A percentile compares a stretch with the other conserved stretches of the same genome.
These are phyloP conservation scores for Cyclina sinensis DNA, from an alignment of 1,140 invertebrate genomes.

Conservation along the genomic window DNA sequence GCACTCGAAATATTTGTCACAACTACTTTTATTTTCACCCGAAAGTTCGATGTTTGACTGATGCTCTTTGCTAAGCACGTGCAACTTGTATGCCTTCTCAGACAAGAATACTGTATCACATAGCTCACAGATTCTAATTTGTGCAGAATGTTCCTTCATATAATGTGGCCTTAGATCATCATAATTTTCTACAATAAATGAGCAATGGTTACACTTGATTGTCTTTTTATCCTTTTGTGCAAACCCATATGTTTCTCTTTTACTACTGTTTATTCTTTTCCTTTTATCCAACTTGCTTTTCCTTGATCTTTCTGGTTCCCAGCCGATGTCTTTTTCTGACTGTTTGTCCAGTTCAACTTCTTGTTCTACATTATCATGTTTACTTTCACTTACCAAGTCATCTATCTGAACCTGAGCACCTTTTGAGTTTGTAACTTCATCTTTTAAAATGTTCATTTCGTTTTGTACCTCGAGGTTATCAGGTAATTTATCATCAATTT, in stretches of 20 bases:
- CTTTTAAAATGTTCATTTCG: background rate
- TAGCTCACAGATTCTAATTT: constrained; percentile 78
- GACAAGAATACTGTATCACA: constrained; percentile 80
- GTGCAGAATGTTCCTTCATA: constrained; percentile 78
- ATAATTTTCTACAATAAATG: constrained; percentile 76
- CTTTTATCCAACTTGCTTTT: background rate
- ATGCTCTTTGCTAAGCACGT: constrained; percentile 76
- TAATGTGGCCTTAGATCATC: constrained; percentile 81
- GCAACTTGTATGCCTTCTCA: constrained; percentile 79
- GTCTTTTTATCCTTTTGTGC: constrained; percentile 53
- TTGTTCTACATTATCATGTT: background rate
- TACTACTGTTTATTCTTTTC: background rate
- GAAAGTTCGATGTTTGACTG: constrained; percentile 73
- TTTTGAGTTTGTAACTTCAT: background rate
- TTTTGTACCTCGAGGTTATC: constrained; percentile 18
- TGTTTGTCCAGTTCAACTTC: background rate
- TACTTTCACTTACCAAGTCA: background rate
- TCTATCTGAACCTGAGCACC: background rate
- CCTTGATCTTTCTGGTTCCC: background rate
- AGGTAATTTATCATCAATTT: background rate
- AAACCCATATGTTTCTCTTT: background rate
- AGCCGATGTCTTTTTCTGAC: background rate
- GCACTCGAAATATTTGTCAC: constrained; percentile 73
- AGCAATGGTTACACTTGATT: constrained; percentile 82
- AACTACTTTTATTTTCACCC: constrained; percentile 56